Conservation (phyloP, 2,888 invertebrate genomes). For the Tridacna gigas region DNA sequence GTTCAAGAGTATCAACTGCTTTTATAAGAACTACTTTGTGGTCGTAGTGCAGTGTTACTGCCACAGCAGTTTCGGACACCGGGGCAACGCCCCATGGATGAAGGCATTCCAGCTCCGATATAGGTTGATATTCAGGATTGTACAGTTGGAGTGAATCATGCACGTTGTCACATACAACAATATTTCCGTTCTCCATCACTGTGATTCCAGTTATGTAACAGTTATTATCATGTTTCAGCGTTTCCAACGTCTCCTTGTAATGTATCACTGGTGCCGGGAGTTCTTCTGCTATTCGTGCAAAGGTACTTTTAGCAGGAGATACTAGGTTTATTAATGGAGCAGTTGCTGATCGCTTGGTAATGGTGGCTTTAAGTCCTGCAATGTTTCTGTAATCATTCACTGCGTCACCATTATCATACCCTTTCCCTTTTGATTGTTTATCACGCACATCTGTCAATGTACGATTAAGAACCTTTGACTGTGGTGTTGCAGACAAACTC, state of each 20-base stretch:
- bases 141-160: slow-evolving; percentile 55
- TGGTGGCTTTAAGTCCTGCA: slow-evolving; percentile 48
- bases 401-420: not conserved
- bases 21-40: slow-evolving; percentile 51
- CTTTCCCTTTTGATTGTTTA: not conserved
- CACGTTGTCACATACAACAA: slow-evolving; percentile 53
- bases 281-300: slow-evolving; percentile 28
- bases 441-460: not conserved
- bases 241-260: slow-evolving; percentile 36
- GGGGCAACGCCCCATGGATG: slow-evolving; percentile 56
- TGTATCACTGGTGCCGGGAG: slow-evolving; percentile 7
- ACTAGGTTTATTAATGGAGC: slow-evolving; percentile 49
- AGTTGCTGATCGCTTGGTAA: slow-evolving; percentile 41
- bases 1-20: slow-evolving; percentile 41
- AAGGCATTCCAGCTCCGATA: slow-evolving; percentile 48
- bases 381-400: slow-evolving; percentile 19
- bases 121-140: slow-evolving; percentile 30
- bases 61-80: slow-evolving; percentile 50
- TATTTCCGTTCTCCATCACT: slow-evolving; percentile 31
- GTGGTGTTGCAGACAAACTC: not conserved
- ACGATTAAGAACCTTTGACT: not conserved
- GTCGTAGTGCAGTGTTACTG: slow-evolving; percentile 53
- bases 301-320: slow-evolving; percentile 26
- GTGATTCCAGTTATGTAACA: slow-evolving; percentile 54
- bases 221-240: slow-evolving; percentile 27